Conservation (phyloP, 2,888 invertebrate species). For the Mesodorylaimus sp. region DNA sequence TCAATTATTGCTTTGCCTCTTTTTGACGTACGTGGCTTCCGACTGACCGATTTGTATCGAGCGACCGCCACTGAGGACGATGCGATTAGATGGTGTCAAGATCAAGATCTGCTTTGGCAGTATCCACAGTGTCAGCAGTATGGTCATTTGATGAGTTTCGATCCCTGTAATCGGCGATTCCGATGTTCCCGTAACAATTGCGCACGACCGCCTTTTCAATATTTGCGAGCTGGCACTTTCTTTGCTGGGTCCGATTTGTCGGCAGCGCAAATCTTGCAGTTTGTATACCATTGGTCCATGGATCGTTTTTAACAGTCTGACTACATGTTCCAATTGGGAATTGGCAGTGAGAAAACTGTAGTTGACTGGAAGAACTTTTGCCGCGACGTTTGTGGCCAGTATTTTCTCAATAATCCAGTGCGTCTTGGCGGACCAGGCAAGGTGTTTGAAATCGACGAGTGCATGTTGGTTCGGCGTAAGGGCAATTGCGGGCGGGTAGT, state of each 20-base stretch:
- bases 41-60: background rate
- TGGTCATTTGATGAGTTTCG: background rate
- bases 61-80: background rate
- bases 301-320: background rate
- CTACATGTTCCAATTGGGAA: background rate
- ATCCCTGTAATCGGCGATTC: background rate
- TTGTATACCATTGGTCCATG: background rate
- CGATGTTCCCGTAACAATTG: background rate
- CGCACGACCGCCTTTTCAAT: background rate
- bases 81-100: background rate
- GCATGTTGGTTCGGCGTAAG: background rate
- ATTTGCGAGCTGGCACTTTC: background rate
- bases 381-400: background rate
- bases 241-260: background rate
- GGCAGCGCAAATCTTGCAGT: background rate
- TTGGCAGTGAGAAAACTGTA: background rate
- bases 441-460: background rate
- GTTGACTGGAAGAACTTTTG: background rate
- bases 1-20: background rate
- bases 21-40: background rate
- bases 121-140: background rate
- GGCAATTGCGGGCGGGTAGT: too few species aligned
- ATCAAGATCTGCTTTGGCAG: background rate
- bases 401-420: background rate
- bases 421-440: background rate